A percentile compares a stretch with the other conserved stretches of the same genome.
These are phyloP conservation scores for Ginglymostoma cirratum DNA, from an alignment of 2,113 vertebrate species.

Conservation along the genomic window DNA sequence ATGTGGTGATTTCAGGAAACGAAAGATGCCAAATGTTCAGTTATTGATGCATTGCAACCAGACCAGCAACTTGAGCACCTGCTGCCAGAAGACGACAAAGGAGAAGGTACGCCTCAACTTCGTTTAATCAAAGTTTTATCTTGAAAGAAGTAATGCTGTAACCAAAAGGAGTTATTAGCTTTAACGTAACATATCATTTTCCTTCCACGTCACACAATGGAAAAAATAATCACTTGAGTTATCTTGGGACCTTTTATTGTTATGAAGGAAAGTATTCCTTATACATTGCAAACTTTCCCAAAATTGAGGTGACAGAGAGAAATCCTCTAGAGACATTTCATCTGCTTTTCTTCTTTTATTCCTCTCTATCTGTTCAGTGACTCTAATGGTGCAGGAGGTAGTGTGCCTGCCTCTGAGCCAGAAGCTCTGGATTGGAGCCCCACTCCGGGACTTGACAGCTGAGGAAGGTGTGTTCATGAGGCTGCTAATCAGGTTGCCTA, in stretches of 20 bases:
- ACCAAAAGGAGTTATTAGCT: neutral
- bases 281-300: neutral
- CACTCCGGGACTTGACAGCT: too few relatives aligned
- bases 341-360: neutral
- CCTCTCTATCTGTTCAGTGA: neutral
- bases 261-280: neutral
- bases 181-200: neutral
- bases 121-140: neutral
- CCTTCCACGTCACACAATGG: neutral
- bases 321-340: neutral
- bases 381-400: neutral
- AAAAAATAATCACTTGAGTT: neutral
- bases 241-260: neutral
- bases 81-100: neutral
- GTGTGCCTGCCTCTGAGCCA: too few relatives aligned
- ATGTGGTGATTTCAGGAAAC: neutral
- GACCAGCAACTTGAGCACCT: neutral
- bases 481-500: too few relatives aligned
- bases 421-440: too few relatives aligned
- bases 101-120: neutral
- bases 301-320: neutral
- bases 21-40: neutral
- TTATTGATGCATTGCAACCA: neutral
- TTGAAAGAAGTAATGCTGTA: neutral
- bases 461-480: too few relatives aligned